Evolutionary conservation across 2,888 invertebrate species (phyloP).

Genomic region (Blera fallax): DNA sequence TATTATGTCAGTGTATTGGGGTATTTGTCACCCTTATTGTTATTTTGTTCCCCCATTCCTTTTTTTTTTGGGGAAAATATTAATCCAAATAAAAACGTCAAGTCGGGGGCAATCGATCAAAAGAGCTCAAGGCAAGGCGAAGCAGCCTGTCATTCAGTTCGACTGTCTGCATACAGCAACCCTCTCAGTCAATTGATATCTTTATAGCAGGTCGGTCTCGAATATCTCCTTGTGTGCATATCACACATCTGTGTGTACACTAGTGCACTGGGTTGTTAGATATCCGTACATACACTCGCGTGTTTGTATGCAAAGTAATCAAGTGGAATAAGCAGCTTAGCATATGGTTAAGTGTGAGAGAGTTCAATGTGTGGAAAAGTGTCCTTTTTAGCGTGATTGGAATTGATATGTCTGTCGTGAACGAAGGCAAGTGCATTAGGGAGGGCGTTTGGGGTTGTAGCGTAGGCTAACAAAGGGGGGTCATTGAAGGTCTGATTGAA

Average conservation of each 20-base stretch:
- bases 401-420: conserved; percentile 38
- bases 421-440: conserved; percentile 46
- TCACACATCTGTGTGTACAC: conserved; percentile 62
- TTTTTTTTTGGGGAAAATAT: conserved; percentile 8
- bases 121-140: too few species aligned
- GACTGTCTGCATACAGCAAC: not conserved
- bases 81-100: conserved; percentile 60
- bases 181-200: conserved; percentile 56
- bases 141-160: conserved; percentile 27
- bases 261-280: conserved; percentile 20
- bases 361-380: conserved; percentile 72
- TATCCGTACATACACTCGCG: conserved; percentile 16
- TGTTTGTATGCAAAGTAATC: conserved; percentile 69
- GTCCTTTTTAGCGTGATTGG: conserved; percentile 61
- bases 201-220: conserved; percentile 38
- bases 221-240: conserved; percentile 54
- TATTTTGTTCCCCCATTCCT: not conserved
- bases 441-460: not conserved
- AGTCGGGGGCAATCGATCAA: conserved; percentile 57
- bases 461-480: not conserved
- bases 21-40: conserved; percentile 14
- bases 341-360: conserved; percentile 36
- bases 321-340: conserved; percentile 73
- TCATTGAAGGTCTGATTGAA: conserved; percentile 34
- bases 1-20: not conserved